Conservation (phyloP, 2,888 invertebrate genomes). For the Schrankia costaestrigalis region DNA sequence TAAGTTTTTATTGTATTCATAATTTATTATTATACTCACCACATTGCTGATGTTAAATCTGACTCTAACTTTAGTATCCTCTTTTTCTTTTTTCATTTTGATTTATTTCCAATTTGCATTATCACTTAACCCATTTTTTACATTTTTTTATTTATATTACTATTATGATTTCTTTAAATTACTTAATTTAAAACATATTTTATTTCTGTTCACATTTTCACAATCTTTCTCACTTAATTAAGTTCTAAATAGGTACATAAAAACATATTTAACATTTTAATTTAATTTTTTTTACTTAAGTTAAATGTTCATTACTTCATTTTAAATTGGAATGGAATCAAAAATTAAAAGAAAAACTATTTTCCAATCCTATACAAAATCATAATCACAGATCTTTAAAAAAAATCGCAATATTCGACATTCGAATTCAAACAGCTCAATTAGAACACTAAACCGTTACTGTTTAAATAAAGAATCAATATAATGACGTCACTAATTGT, state of each 20-base stretch:
- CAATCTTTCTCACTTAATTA: too few relatives aligned
- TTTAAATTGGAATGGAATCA: too few relatives aligned
- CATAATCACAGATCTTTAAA: too few relatives aligned
- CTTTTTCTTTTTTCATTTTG: slow-evolving; percentile 65
- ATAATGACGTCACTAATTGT: slow-evolving; percentile 4
- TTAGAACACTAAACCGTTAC: slow-evolving; percentile 3
- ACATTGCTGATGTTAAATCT: slow-evolving; percentile 58
- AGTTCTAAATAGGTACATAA: too few relatives aligned
- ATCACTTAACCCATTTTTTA: slow-evolving; percentile 22
- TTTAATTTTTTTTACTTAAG: too few relatives aligned
- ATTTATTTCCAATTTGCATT: slow-evolving; percentile 12
- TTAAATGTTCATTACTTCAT: too few relatives aligned
- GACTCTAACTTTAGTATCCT: slow-evolving; percentile 54
- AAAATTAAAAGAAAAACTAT: too few relatives aligned
- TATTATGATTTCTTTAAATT: not conserved
- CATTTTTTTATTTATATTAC: slow-evolving; percentile 9
- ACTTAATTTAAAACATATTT: not conserved
- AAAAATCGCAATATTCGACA: too few relatives aligned
- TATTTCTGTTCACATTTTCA: not conserved
- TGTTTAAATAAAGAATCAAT: slow-evolving; percentile 6
- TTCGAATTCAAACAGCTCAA: slow-evolving; percentile 7
- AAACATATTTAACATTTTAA: too few relatives aligned
- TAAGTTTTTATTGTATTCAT: not conserved
- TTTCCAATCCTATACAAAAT: too few relatives aligned
- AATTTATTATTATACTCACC: slow-evolving; percentile 40